These are phyloP conservation scores for Phycodurus eques DNA, from an alignment of 2,113 vertebrate genomes.

Conservation along the genomic window DNA sequence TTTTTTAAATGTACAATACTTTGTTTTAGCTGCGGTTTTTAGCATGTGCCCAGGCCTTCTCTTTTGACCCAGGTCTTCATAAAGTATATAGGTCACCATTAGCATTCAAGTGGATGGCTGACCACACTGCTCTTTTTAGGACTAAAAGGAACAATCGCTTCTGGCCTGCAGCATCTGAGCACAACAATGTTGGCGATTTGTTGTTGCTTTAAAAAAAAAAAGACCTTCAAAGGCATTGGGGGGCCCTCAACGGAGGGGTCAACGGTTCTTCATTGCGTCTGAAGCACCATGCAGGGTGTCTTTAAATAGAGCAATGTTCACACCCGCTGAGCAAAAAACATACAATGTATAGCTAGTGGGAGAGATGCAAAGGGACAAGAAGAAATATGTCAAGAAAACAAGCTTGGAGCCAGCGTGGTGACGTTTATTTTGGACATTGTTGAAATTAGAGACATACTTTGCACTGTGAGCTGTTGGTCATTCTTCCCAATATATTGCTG, in stretches of 20 bases:
- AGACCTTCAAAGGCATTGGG: constrained; percentile 20
- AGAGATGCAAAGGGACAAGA: constrained; percentile 46
- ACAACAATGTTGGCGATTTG: constrained; percentile 26
- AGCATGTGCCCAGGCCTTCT: constrained; percentile 16
- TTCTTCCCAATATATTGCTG: too few relatives aligned
- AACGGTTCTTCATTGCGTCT: constrained; percentile 30
- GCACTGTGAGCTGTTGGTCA: too few relatives aligned
- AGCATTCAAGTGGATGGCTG: constrained; percentile 55
- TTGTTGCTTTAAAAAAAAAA: constrained; percentile 20
- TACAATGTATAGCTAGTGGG: constrained; percentile 43
- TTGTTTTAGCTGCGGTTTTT: constrained; percentile 7
- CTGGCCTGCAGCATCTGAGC: constrained; percentile 19
- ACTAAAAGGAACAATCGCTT: constrained; percentile 23
- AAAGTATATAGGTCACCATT: constrained; percentile 59
- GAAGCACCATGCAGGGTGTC: constrained; percentile 22
- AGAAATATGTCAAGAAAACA: constrained; percentile 52
- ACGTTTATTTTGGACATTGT: neutral
- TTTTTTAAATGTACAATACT: too few relatives aligned
- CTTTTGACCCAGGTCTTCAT: constrained; percentile 33
- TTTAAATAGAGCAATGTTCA: constrained; percentile 71
- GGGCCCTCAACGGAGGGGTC: constrained; percentile 24
- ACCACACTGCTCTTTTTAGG: constrained; percentile 53
- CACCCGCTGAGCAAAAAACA: constrained; percentile 61
- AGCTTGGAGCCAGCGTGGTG: constrained; percentile 17
- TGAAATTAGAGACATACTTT: too few relatives aligned